These are phyloP conservation scores for Orestias chungarensis DNA, from an alignment of 2,797 vertebrate species.

Conservation along the genomic window DNA sequence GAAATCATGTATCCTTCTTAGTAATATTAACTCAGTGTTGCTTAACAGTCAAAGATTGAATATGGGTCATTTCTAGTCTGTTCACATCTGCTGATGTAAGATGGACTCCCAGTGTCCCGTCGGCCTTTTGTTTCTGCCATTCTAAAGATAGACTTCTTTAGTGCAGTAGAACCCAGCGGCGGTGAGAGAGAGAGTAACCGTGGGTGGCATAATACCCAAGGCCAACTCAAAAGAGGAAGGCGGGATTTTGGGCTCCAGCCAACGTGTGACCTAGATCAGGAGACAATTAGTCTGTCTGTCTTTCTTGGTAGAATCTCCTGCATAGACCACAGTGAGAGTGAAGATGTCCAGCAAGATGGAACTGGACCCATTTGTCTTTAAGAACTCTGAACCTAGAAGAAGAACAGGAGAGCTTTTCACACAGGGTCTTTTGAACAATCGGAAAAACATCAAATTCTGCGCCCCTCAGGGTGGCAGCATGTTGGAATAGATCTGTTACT, in stretches of 20 bases:
- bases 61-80: not conserved
- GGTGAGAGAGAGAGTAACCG: not conserved
- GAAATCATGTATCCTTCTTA: not conserved
- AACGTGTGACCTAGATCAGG: not conserved
- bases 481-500: no score
- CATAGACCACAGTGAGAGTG: not conserved
- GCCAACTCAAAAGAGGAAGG: not conserved
- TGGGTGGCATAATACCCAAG: not conserved
- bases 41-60: no score
- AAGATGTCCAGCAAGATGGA: not conserved
- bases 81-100: not conserved
- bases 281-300: not conserved
- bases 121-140: not conserved
- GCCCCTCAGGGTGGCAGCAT: no score
- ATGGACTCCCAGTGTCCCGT: not conserved
- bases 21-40: not conserved
- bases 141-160: not conserved
- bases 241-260: not conserved
- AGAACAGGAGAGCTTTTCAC: not conserved
- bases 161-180: not conserved
- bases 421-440: not conserved
- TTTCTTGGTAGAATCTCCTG: no score
- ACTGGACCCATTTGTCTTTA: not conserved
- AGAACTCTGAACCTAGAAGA: not conserved
- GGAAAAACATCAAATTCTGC: not conserved